phyloP scores from a whole-genome alignment of 2,888 invertebrate species.

The Anoncus sp. region DNA sequence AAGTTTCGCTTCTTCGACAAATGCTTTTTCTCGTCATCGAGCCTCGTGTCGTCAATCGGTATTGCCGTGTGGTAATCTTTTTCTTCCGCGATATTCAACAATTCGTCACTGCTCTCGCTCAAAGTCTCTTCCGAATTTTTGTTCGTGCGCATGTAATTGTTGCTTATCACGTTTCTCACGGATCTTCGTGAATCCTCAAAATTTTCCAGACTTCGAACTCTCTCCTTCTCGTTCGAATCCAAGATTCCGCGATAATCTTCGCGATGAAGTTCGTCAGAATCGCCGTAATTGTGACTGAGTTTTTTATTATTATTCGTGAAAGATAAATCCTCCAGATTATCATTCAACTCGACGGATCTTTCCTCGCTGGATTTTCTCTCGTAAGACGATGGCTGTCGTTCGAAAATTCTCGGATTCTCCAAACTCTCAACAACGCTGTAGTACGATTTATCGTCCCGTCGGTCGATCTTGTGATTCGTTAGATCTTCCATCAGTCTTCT shows the following conservation, averaged over 20 bases:
- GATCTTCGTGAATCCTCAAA: slow-evolving; percentile 3
- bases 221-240: background rate
- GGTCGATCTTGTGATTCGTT: slow-evolving; percentile 26
- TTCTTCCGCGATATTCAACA: slow-evolving; percentile 41
- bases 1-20: slow-evolving; percentile 40
- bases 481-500: slow-evolving; percentile 16
- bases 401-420: slow-evolving; percentile 55
- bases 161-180: background rate
- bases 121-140: slow-evolving; percentile 41
- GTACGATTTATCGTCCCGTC: slow-evolving; percentile 52
- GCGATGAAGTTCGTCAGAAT: slow-evolving; percentile 1
- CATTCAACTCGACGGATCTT: background rate
- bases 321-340: background rate
- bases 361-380: slow-evolving; percentile 7
- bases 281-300: background rate
- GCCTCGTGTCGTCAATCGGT: slow-evolving; percentile 16
- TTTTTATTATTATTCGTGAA: background rate
- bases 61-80: slow-evolving; percentile 46
- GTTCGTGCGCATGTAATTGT: slow-evolving; percentile 44
- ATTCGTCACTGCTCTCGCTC: slow-evolving; percentile 31
- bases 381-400: slow-evolving; percentile 9
- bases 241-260: background rate
- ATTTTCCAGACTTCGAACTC: background rate
- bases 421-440: slow-evolving; percentile 65
- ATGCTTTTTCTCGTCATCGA: slow-evolving; percentile 10